A percentile compares a stretch with the other conserved stretches of the same genome.
Conservation (phyloP, 2,113 vertebrate genomes). For the Microtus richardsoni region DNA sequence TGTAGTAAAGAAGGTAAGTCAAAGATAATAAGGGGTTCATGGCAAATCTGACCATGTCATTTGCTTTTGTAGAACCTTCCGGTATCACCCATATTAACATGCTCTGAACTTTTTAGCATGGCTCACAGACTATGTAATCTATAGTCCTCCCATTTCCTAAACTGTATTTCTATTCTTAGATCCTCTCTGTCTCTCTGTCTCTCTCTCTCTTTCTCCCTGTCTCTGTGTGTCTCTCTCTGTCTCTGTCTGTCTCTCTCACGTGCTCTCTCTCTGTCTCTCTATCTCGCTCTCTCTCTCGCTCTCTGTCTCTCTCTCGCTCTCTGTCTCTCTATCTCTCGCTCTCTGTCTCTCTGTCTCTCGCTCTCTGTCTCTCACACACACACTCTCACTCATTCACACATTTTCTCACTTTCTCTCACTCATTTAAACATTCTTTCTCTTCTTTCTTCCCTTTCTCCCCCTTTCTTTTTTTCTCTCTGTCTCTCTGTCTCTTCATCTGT, state of each 20-base stretch:
- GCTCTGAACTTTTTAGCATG: background rate
- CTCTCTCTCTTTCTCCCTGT: background rate
- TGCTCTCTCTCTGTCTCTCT: background rate
- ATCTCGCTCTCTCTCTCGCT: background rate
- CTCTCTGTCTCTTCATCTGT: background rate
- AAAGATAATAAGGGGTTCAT: constrained; percentile 52
- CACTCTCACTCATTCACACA: no score
- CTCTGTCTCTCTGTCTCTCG: no score
- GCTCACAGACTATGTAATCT: background rate
- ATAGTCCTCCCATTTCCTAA: background rate
- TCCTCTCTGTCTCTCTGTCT: background rate
- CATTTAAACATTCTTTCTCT: background rate
- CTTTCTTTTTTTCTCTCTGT: background rate
- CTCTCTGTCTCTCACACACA: background rate
- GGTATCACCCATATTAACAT: background rate
- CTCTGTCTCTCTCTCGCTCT: background rate
- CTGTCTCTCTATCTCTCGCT: accelerated
- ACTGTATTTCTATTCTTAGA: background rate
- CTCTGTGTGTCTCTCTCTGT: background rate
- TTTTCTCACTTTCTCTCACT: no score
- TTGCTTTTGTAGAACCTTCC: constrained; percentile 25
- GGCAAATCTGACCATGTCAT: background rate
- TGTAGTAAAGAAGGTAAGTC: constrained; percentile 42
- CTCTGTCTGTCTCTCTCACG: background rate
- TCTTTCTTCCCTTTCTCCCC: no score